phyloP scores from a whole-genome alignment of 2,888 invertebrate genomes.

The Malthinus flaveolus region DNA sequence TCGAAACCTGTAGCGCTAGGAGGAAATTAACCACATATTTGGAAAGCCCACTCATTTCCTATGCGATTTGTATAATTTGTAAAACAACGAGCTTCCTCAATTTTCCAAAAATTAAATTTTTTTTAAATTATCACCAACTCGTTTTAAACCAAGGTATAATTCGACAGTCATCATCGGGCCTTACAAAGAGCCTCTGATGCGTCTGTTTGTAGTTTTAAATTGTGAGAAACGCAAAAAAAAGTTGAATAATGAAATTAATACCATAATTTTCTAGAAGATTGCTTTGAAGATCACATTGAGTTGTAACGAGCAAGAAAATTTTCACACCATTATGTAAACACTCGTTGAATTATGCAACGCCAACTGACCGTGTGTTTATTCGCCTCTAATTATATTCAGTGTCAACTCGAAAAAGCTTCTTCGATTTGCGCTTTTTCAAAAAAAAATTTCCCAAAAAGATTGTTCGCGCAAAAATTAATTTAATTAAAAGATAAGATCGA shows the following conservation, averaged over 20 bases:
- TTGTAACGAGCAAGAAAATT: constrained; percentile 8
- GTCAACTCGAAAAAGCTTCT: too few species aligned
- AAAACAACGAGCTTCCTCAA: too few species aligned
- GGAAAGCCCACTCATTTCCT: too few species aligned
- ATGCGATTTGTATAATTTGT: too few species aligned
- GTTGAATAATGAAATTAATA: constrained; percentile 24
- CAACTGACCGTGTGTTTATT: neutral
- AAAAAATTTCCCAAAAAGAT: too few species aligned
- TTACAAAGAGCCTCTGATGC: neutral
- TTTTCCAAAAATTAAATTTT: too few species aligned
- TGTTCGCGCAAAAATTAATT: neutral
- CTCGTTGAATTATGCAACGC: neutral
- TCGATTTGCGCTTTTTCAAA: too few species aligned
- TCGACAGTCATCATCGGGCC: constrained; percentile 17
- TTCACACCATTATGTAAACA: constrained; percentile 20
- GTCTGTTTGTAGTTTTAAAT: constrained; percentile 10
- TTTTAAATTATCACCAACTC: too few species aligned
- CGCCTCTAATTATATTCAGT: too few species aligned
- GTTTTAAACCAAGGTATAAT: constrained; percentile 2
- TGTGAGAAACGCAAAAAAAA: constrained; percentile 25
- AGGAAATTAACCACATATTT: too few species aligned
- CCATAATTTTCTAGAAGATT: constrained; percentile 27
- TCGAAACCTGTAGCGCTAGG: too few species aligned
- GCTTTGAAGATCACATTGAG: constrained; percentile 7
- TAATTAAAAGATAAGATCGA: constrained; percentile 3